phyloP scores from a whole-genome alignment of 1,140 invertebrate genomes.

The Eubasilissa regina region DNA sequence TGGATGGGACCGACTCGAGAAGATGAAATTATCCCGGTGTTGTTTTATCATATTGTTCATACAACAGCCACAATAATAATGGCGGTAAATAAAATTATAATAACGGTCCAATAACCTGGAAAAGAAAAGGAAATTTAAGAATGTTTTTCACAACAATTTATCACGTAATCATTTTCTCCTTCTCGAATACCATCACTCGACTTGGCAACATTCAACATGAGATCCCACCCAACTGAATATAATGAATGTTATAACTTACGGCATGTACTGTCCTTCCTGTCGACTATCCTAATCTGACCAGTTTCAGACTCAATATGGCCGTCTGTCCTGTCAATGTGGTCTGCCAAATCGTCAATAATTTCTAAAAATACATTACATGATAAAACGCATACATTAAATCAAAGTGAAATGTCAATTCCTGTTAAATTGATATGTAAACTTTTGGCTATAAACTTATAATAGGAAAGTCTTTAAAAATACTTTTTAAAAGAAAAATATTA shows the following conservation, averaged over 20 bases:
- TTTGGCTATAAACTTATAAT: no score
- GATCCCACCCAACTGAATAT: no score
- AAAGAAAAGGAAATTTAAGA: slow-evolving; percentile 39
- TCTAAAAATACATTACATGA: slow-evolving; percentile 68
- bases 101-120: slow-evolving; percentile 77
- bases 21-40: no score
- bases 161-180: not conserved
- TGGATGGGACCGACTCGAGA: no score
- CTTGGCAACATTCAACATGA: no score
- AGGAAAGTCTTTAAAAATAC: no score
- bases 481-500: no score
- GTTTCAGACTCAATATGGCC: slow-evolving; percentile 79
- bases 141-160: slow-evolving; percentile 4
- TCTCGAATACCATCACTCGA: no score
- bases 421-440: no score
- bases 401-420: no score
- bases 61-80: slow-evolving; percentile 67
- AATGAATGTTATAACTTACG: slow-evolving; percentile 66
- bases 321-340: slow-evolving; percentile 81
- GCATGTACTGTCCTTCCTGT: slow-evolving; percentile 80
- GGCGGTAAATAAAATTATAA: slow-evolving; percentile 76
- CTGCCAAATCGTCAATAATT: slow-evolving; percentile 85
- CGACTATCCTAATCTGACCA: slow-evolving; percentile 76
- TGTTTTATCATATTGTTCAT: not conserved
- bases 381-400: not conserved